phyloP scores from a whole-genome alignment of 2,888 invertebrate genomes.

The Drosophila putrida region DNA sequence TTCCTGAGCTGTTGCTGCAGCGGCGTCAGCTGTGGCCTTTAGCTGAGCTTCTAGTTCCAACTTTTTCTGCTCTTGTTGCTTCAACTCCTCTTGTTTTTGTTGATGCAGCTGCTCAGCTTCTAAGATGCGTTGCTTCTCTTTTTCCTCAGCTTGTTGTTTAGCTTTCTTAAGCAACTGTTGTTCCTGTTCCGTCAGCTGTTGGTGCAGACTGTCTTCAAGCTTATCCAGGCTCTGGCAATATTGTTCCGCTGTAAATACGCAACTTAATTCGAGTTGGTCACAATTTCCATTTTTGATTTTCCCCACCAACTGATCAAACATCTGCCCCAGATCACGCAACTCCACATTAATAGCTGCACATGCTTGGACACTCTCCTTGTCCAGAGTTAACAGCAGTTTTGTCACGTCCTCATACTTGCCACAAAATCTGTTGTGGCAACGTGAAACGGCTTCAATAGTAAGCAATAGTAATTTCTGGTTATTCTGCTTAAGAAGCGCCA shows the following conservation, averaged over 20 bases:
- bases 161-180: conserved; percentile 75
- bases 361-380: conserved; percentile 84
- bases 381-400: conserved; percentile 84
- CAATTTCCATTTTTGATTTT: conserved; percentile 84
- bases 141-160: conserved; percentile 52
- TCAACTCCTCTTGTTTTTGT: conserved; percentile 39
- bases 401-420: conserved; percentile 87
- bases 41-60: conserved; percentile 36
- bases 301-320: conserved; percentile 79
- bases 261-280: conserved; percentile 85
- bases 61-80: conserved; percentile 38
- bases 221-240: conserved; percentile 86
- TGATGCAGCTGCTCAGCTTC: conserved; percentile 42
- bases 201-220: conserved; percentile 85
- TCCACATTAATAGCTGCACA: conserved; percentile 84
- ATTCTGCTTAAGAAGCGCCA: conserved; percentile 63
- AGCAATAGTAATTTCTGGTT: conserved; percentile 74
- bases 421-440: conserved; percentile 87
- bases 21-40: conserved; percentile 36
- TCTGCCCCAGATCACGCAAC: conserved; percentile 80
- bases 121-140: conserved; percentile 42
- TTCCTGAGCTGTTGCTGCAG: conserved; percentile 23
- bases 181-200: conserved; percentile 72
- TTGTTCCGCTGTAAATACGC: conserved; percentile 86
- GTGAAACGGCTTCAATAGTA: conserved; percentile 87